A percentile compares a stretch with the other conserved stretches of the same genome.
Conservation (phyloP, 2,113 vertebrate genomes). For the Leiothrix lutea region DNA sequence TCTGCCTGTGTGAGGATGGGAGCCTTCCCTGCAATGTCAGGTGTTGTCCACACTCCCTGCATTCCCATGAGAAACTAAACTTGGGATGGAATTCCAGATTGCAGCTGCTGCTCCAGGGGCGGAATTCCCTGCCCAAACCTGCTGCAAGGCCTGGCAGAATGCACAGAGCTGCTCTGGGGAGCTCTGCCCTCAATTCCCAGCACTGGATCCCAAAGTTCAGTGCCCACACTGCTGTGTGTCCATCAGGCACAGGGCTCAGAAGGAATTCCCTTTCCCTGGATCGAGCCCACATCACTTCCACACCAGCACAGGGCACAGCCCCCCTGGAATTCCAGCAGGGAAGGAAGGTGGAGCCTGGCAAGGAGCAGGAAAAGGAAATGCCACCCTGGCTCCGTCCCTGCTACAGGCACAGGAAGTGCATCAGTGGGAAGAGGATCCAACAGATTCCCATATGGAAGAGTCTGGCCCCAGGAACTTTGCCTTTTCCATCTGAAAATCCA, state of each 20-base stretch:
- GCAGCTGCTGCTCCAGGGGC: background rate
- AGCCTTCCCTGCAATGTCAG: background rate
- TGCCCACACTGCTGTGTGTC: accelerated
- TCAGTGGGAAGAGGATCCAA: background rate
- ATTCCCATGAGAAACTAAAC: background rate
- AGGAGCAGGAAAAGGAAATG: too few relatives aligned
- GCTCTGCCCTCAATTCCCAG: background rate
- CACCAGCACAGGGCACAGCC: background rate
- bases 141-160: background rate
- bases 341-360: background rate
- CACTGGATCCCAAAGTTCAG: accelerated
- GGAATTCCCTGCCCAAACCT: background rate
- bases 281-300: background rate
- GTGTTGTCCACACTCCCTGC: background rate
- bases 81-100: background rate
- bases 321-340: accelerated
- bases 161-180: background rate
- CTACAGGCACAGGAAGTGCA: accelerated
- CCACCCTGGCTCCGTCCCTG: background rate
- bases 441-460: background rate
- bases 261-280: background rate
- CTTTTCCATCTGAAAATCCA: background rate
- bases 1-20: background rate
- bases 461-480: background rate
- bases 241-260: background rate